Base-by-base conservation (phyloP, 2,797 vertebrate species). In the Pyrocephalus nanus region DNA sequence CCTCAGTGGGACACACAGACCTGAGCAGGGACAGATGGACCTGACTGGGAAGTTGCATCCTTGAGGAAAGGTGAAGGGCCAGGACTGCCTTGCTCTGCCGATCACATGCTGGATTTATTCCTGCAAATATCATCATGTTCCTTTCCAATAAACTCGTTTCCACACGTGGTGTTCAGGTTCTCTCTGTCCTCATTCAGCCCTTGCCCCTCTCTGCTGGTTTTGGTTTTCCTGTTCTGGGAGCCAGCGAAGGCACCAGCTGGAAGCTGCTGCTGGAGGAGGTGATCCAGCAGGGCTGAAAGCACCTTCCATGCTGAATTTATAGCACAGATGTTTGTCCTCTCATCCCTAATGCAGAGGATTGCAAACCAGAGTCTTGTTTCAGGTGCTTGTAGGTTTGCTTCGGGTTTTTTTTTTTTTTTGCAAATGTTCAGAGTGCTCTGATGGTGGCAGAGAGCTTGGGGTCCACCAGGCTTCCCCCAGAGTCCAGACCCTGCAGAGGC, bases 81-180 rank as follows among this genome's bases (percentile, higher is more conserved):
- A 30, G 75, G 64, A 21, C 36, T 27, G 61, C 83, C 32, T 62
- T 51, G 80, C 64, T 91, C 45, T 93, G 90, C 64, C 71, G 86
- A 76, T 42, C 67, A 47, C 32, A 2, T 17, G 47, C 60, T 89
- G 84, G 53, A 43, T 90, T 87, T 54, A 25, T 47, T 60, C 38
- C 60, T 87, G 71, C 81, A 32, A 79, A 71, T 51, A 45, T 1
- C 1, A 2, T 11, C 17, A 7, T 13, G 5, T 73, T 83, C 23
- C 23, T 29, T 60, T 65, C 81, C 47, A 96, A 96, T 96, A 97
- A 97, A 96, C 64, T 32, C 45, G 71, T 93, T 91, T 83, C 19
- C 61, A 62, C 2, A 32, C 3, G 1, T 0, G 12, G 22, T 51
- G 55, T 13, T 70, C 34, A 47, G 45, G 1, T 15, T 47, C 29